phyloP scores from a whole-genome alignment of 2,113 vertebrate genomes.

The Podiceps cristatus region DNA sequence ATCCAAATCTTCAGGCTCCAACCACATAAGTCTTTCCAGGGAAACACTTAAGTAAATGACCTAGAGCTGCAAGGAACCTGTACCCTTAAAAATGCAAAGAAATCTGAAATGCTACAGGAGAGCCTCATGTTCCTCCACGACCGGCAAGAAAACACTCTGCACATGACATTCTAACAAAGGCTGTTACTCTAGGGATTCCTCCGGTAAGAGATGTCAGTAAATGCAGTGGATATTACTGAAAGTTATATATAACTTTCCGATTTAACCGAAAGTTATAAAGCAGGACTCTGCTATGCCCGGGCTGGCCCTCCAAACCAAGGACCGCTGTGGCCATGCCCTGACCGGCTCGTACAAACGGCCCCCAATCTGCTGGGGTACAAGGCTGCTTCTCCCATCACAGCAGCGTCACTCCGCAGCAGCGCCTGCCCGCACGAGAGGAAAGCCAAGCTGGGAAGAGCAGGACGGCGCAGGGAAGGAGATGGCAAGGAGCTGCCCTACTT shows the following conservation, averaged over 20 bases:
- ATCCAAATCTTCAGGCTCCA: neutral
- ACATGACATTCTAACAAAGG: neutral
- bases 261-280: too few relatives aligned
- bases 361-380: rapidly evolving
- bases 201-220: neutral
- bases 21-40: neutral
- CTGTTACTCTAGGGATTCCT: neutral
- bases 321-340: rapidly evolving
- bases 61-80: neutral
- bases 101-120: neutral
- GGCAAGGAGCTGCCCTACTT: neutral
- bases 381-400: neutral
- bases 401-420: neutral
- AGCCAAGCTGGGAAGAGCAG: neutral
- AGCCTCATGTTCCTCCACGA: rapidly evolving
- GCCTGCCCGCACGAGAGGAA: rapidly evolving
- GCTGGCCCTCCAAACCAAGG: neutral
- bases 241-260: neutral
- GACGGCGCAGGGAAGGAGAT: rapidly evolving
- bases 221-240: neutral
- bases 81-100: neutral
- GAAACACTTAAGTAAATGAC: neutral
- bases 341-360: neutral
- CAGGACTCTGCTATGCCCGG: too few relatives aligned
- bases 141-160: neutral